A percentile compares a stretch with the other conserved stretches of the same genome.
Conservation (phyloP, 2,797 vertebrate genomes). For the Protosalanx chinensis region DNA sequence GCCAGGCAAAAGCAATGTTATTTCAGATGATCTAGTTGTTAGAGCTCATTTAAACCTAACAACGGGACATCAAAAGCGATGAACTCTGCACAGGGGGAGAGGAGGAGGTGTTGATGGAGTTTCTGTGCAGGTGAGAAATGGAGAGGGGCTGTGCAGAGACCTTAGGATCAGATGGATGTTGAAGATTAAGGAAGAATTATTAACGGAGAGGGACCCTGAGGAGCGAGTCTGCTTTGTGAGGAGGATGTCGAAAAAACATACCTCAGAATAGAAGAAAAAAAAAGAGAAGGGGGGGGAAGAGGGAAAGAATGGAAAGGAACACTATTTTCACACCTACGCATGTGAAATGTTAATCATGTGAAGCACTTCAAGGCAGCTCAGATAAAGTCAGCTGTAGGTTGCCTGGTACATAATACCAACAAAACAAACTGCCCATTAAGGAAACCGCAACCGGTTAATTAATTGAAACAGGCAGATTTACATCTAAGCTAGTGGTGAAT, state of each 20-base stretch:
- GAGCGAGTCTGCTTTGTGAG: constrained; percentile 33
- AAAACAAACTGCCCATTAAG: neutral
- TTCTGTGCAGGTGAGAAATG: constrained; percentile 71
- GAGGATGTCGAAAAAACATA: constrained; percentile 6
- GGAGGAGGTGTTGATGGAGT: constrained; percentile 71
- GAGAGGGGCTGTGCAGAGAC: constrained; percentile 66
- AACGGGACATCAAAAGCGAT: constrained; percentile 68
- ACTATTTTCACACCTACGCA: too few relatives aligned
- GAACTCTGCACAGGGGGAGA: constrained; percentile 61
- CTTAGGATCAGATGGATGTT: constrained; percentile 66
- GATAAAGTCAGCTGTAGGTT: too few relatives aligned
- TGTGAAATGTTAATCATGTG: too few relatives aligned
- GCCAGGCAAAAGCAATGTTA: constrained; percentile 63
- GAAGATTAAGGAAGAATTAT: constrained; percentile 69
- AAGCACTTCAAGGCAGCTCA: too few relatives aligned
- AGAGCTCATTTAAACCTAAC: constrained; percentile 72
- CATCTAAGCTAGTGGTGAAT: neutral
- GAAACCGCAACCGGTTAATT: neutral
- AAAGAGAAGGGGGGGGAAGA: neutral
- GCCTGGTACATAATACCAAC: too few relatives aligned
- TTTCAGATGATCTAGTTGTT: constrained; percentile 78
- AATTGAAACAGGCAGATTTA: neutral
- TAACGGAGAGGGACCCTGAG: constrained; percentile 60
- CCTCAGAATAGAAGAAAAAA: neutral
- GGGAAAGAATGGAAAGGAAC: neutral